A percentile compares a stretch with the other conserved stretches of the same genome.
phyloP scores from a whole-genome alignment of 2,113 vertebrate species.

The Paratilapia polleni region DNA sequence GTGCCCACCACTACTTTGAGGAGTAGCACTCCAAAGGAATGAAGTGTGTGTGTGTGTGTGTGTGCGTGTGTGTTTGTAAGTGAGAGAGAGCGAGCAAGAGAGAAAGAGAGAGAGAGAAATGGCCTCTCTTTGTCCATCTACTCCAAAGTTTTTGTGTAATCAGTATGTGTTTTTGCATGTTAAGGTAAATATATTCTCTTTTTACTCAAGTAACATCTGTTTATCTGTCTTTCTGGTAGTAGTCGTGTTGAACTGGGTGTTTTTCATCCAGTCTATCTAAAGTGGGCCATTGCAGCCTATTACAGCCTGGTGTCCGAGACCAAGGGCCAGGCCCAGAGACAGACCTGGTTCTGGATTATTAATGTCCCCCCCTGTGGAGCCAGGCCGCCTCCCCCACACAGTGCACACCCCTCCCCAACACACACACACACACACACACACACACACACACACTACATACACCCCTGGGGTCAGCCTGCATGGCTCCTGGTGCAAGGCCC shows the following conservation, averaged over 20 bases:
- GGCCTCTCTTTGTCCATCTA: slow-evolving; percentile 12
- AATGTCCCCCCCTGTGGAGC: slow-evolving; percentile 86
- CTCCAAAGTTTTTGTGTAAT: neutral
- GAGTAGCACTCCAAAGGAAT: slow-evolving; percentile 61
- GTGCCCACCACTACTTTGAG: slow-evolving; percentile 66
- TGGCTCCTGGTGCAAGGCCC: slow-evolving; percentile 90
- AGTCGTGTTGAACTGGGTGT: slow-evolving; percentile 22
- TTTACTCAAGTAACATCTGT: neutral
- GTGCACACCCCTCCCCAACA: slow-evolving; percentile 39
- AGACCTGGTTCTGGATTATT: slow-evolving; percentile 87
- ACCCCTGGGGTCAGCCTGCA: slow-evolving; percentile 89
- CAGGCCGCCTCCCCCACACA: slow-evolving; percentile 59
- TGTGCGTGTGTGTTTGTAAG: neutral
- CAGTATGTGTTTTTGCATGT: neutral
- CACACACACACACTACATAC: slow-evolving; percentile 84
- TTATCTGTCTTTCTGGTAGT: slow-evolving; percentile 16
- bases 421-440: too few relatives aligned
- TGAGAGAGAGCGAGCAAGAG: neutral
- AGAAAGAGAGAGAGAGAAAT: neutral
- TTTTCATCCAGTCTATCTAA: slow-evolving; percentile 37
- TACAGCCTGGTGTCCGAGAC: slow-evolving; percentile 66
- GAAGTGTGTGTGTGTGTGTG: slow-evolving; percentile 15
- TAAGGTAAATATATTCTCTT: slow-evolving; percentile 11
- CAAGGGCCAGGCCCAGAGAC: slow-evolving; percentile 69
- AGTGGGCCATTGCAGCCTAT: slow-evolving; percentile 65